Percentiles rank a stretch among this genome's conserved stretches.
Conservation (phyloP, 2,888 invertebrate species). For the Cantharis rustica region DNA sequence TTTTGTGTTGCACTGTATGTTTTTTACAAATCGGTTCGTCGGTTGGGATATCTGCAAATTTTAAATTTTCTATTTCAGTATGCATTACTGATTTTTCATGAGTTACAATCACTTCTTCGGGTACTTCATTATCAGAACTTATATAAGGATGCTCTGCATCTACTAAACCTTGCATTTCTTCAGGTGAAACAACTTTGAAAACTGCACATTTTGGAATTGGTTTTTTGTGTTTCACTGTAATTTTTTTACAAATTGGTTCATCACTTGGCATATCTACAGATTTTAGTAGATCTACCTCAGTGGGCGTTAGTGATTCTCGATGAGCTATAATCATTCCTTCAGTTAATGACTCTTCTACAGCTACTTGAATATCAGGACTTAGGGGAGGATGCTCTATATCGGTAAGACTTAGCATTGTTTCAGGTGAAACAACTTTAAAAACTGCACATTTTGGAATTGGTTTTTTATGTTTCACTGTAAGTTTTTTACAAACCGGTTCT, state of each 20-base stretch:
- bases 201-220: constrained; percentile 21
- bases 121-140: background rate
- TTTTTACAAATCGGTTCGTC: constrained; percentile 47
- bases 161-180: background rate
- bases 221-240: constrained; percentile 35
- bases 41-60: background rate
- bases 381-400: background rate
- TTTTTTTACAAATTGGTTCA: constrained; percentile 47
- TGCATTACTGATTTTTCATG: background rate
- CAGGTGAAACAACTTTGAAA: background rate
- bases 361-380: background rate
- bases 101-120: background rate
- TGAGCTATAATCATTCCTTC: constrained; percentile 2
- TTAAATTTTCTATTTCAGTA: background rate
- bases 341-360: background rate
- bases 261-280: constrained; percentile 4
- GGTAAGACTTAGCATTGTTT: background rate
- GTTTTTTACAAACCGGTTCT: constrained; percentile 48
- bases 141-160: background rate
- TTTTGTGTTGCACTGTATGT: constrained; percentile 36
- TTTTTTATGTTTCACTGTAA: constrained; percentile 36
- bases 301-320: background rate
- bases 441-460: constrained; percentile 20
- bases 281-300: background rate
- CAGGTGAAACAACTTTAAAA: background rate